phyloP scores from a whole-genome alignment of 2,113 vertebrate genomes.

The Mellivora capensis region DNA sequence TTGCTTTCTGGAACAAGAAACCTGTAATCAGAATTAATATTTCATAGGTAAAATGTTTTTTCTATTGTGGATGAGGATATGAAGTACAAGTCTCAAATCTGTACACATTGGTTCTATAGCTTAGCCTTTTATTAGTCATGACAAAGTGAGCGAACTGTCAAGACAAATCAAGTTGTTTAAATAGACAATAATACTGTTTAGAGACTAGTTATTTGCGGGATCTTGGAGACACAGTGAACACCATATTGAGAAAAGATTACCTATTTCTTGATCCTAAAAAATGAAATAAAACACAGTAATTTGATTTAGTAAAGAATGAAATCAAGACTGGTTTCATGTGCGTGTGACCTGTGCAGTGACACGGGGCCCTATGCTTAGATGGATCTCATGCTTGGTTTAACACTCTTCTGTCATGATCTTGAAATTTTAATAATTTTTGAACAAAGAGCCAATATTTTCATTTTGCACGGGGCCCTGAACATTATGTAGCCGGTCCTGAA shows the following conservation, averaged over 20 bases:
- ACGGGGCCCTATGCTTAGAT: neutral
- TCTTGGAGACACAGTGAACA: neutral
- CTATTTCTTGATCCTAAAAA: neutral
- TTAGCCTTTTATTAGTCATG: neutral
- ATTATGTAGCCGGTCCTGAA: neutral
- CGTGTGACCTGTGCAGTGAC: neutral
- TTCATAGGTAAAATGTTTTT: conserved; percentile 18
- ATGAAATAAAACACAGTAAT: neutral
- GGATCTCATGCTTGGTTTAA: neutral
- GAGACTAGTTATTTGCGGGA: neutral
- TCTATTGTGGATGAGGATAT: neutral
- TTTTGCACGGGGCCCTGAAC: neutral
- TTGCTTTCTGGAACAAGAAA: conserved; percentile 17
- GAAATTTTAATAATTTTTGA: neutral
- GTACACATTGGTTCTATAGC: neutral
- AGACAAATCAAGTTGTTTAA: neutral
- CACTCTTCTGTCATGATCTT: neutral
- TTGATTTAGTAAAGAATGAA: neutral
- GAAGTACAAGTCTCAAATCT: neutral
- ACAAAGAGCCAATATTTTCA: neutral
- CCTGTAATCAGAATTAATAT: neutral
- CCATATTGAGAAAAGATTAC: neutral
- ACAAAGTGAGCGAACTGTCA: conserved; percentile 27
- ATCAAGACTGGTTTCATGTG: neutral
- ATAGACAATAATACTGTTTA: neutral